Evolutionary conservation across 2,888 invertebrate genomes (phyloP), one percentile per base, ranked within the genome.

Genomic region (Xylocampa areola): DNA sequence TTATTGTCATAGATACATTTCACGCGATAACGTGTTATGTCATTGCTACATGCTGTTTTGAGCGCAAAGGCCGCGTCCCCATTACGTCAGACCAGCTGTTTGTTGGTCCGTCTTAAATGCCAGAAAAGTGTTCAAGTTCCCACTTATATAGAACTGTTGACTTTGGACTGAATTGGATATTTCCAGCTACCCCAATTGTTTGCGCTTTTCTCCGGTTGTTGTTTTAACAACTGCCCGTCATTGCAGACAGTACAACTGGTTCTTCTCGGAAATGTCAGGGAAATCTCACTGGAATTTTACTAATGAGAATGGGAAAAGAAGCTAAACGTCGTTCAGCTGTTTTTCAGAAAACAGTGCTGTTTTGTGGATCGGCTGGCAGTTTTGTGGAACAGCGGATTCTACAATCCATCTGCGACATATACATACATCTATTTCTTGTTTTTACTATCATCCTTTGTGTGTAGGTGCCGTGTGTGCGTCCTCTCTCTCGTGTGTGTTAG

Each of bases 21-120:
- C n/a, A 10, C 53, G 23, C 37, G 25, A 32, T 58, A 58, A 43
- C 32, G 14, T 14, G 25, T 66, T 66, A 60, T 53, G 45, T 60
- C 60, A 67, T 43, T n/a, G 36, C 32, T 40, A 45, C 36, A 54
- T 49, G 50, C 47, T 45, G 49, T 50, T 49, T 27, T 41, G 45
- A 53, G 49, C 41, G 33, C 67, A 53, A 60, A 67, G 67, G 49
- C 33, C 53, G 33, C 27, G 53, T 50, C 41, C 53, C 29, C 37
- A 60, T 65, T 60, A 53, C 41, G 53, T 43, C 60, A 60, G 29
- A 41, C 25, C 32, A 49, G 48, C 41, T 25, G 66, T 53, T 63
- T 47, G 16, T 19, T 23, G 35, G 13, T 32, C 27, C 32, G 17
- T 47, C 32, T 23, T 2, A 52, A 53, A 10, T 60, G 67, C 65